These are phyloP conservation scores for Unio pictorum DNA, from an alignment of 2,888 invertebrate species.

Conservation along the genomic window DNA sequence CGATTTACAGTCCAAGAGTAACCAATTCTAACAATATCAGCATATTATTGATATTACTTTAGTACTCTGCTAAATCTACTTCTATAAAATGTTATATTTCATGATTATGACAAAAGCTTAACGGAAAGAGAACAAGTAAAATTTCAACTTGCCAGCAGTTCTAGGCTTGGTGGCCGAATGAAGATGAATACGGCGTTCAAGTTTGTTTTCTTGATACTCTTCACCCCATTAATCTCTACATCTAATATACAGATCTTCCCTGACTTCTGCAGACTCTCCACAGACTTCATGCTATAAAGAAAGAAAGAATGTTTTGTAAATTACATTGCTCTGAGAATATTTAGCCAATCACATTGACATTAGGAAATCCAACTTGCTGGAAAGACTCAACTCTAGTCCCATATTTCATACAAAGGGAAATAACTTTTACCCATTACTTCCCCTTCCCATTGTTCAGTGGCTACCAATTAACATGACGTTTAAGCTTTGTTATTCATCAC, in stretches of 20 bases:
- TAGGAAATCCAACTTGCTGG: too few species aligned
- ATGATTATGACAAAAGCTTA: neutral
- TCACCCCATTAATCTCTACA: conserved; percentile 95
- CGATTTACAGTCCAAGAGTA: too few species aligned
- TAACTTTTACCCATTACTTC: too few species aligned
- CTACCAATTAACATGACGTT: too few species aligned
- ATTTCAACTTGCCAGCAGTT: conserved; percentile 77
- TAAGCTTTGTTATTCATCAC: too few species aligned
- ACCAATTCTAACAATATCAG: too few species aligned
- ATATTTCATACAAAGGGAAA: neutral
- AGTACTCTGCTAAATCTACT: too few species aligned
- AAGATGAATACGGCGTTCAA: conserved; percentile 90
- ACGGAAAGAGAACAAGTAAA: neutral
- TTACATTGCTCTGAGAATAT: too few species aligned
- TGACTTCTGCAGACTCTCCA: conserved; percentile 83
- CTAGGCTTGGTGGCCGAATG: conserved; percentile 91
- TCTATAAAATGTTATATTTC: too few species aligned
- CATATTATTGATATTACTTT: too few species aligned
- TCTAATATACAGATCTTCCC: conserved; percentile 95
- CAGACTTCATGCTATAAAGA: conserved; percentile 83
- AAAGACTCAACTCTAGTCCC: neutral
- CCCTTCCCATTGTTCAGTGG: too few species aligned
- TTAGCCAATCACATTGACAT: too few species aligned
- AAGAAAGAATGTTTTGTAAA: conserved; percentile 1
- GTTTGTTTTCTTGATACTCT: conserved; percentile 85